phyloP scores from a whole-genome alignment of 2,888 invertebrate genomes.

The Yponomeuta plumbellus region DNA sequence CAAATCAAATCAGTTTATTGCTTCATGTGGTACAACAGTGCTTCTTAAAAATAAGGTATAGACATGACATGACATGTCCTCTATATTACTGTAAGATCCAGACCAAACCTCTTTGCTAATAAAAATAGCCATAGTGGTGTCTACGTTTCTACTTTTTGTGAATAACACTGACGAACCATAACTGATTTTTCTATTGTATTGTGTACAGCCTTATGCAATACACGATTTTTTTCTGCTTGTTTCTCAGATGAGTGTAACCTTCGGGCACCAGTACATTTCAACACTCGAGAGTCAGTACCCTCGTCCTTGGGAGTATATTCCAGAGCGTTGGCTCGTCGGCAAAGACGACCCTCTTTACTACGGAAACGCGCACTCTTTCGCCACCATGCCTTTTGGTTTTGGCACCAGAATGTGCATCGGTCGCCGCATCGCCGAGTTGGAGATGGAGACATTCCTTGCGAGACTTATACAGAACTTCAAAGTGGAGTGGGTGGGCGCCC shows the following conservation, averaged over 20 bases:
- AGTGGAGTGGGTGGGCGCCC: conserved; percentile 18
- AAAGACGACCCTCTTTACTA: conserved; percentile 52
- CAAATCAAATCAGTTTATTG: too few relatives aligned
- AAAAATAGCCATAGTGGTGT: too few relatives aligned
- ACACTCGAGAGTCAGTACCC: conserved; percentile 79
- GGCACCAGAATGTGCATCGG: conserved; percentile 47
- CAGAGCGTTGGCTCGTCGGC: conserved; percentile 83
- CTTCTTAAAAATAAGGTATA: too few relatives aligned
- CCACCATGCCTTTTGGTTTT: conserved; percentile 80
- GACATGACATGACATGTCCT: too few relatives aligned
- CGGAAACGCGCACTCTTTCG: conserved; percentile 76
- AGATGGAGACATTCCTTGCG: conserved; percentile 15
- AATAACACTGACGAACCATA: too few relatives aligned
- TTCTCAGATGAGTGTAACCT: neutral
- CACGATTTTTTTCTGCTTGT: too few relatives aligned
- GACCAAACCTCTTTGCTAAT: too few relatives aligned
- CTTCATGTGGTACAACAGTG: too few relatives aligned
- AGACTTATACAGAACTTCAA: conserved; percentile 16
- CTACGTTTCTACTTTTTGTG: too few relatives aligned
- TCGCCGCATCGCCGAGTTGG: conserved; percentile 15
- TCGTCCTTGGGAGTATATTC: conserved; percentile 78
- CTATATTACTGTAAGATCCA: too few relatives aligned
- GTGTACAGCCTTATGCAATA: too few relatives aligned
- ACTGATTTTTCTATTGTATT: too few relatives aligned
- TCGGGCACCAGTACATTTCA: conserved; percentile 77